Conservation (phyloP, 2,797 vertebrate species). For the Xerus rutilus region DNA sequence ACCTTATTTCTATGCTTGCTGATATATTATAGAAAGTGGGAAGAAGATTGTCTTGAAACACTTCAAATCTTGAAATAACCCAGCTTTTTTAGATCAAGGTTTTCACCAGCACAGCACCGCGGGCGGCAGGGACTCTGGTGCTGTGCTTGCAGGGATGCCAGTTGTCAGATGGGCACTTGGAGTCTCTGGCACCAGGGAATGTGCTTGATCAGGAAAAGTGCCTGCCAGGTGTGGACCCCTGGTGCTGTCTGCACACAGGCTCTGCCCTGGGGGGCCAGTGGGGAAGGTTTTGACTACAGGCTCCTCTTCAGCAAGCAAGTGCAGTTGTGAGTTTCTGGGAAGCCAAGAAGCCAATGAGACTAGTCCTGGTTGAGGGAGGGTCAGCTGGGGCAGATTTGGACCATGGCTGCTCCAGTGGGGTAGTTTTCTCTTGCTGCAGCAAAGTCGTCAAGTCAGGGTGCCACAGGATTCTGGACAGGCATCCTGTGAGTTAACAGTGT, state of each 20-base stretch:
- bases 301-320: not conserved
- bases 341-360: not conserved
- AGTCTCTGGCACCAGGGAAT: rapidly evolving
- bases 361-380: not conserved
- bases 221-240: rapidly evolving
- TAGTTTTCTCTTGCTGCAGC: too few relatives aligned
- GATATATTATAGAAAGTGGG: not conserved
- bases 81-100: not conserved
- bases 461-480: not conserved
- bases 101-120: not conserved
- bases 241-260: rapidly evolving
- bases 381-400: not conserved
- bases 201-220: rapidly evolving
- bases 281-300: not conserved
- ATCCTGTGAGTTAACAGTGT: not conserved
- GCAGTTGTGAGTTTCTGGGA: rapidly evolving
- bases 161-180: rapidly evolving
- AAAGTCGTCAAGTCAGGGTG: not conserved
- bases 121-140: rapidly evolving
- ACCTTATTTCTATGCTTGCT: conserved; percentile 27
- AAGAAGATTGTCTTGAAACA: not conserved
- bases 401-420: rapidly evolving
- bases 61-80: conserved; percentile 22
- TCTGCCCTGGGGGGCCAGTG: rapidly evolving
- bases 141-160: rapidly evolving